These are phyloP conservation scores for Diadophis punctatus DNA, from an alignment of 2,113 vertebrate species.

Conservation along the genomic window DNA sequence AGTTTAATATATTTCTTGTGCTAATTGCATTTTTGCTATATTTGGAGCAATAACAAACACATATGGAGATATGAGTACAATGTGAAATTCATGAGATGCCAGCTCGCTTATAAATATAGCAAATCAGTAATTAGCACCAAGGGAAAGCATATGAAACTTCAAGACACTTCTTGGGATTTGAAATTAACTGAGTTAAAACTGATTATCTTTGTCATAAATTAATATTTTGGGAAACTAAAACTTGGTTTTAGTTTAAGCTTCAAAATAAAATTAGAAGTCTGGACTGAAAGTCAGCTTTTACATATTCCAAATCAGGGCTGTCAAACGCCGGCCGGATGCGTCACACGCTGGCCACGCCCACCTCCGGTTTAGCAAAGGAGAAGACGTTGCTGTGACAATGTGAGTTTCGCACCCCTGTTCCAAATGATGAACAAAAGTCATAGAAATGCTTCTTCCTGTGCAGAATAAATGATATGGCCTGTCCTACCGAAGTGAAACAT, in stretches of 20 bases:
- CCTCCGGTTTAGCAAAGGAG: too few relatives aligned
- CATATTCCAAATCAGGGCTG: neutral
- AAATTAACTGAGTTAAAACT: conserved; percentile 60
- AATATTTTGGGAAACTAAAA: conserved; percentile 50
- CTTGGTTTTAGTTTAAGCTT: conserved; percentile 28
- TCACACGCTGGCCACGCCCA: too few relatives aligned
- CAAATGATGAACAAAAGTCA: neutral
- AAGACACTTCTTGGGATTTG: conserved; percentile 51
- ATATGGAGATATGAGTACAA: conserved; percentile 68
- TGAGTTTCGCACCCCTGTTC: neutral
- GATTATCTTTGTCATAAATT: conserved; percentile 54
- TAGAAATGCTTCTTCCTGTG: neutral
- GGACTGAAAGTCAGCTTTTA: conserved; percentile 18
- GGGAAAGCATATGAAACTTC: conserved; percentile 56
- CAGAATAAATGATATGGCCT: neutral
- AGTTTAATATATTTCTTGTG: conserved; percentile 63
- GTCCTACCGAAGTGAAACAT: neutral
- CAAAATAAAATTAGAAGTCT: conserved; percentile 12
- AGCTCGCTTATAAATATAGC: conserved; percentile 67
- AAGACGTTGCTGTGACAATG: too few relatives aligned
- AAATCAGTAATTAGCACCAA: conserved; percentile 60
- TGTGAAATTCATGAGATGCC: conserved; percentile 63
- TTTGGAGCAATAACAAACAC: conserved; percentile 55
- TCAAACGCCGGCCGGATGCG: too few relatives aligned
- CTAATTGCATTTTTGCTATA: conserved; percentile 67